These are phyloP conservation scores for Microplitis deprimator DNA, from an alignment of 2,888 invertebrate genomes.

Conservation along the genomic window DNA sequence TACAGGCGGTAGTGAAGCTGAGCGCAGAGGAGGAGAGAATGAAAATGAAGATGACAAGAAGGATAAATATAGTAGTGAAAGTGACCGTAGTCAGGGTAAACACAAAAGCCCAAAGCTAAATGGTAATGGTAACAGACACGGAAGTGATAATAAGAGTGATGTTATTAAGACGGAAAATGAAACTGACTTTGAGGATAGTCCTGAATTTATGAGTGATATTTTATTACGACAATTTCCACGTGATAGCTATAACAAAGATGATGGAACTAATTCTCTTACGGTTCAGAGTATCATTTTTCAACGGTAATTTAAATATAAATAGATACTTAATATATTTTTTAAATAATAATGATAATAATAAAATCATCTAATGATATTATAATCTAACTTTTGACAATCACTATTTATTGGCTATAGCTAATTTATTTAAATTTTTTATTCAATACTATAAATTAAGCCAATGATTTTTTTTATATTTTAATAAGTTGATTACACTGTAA, in stretches of 20 bases:
- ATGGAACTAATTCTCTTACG: slow-evolving; percentile 77
- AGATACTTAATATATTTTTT: neutral
- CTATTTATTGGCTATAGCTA: too few relatives aligned
- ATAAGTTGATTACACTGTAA: too few relatives aligned
- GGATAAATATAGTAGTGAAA: slow-evolving; percentile 34
- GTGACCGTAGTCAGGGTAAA: slow-evolving; percentile 29
- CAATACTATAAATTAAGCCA: too few relatives aligned
- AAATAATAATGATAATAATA: neutral
- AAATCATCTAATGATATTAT: too few relatives aligned
- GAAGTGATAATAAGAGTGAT: slow-evolving; percentile 51
- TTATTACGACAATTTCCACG: slow-evolving; percentile 71
- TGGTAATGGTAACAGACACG: slow-evolving; percentile 73
- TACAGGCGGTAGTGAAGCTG: slow-evolving; percentile 22
- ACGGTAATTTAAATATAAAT: slow-evolving; percentile 72
- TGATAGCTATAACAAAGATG: slow-evolving; percentile 67
- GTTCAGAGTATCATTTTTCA: slow-evolving; percentile 86
- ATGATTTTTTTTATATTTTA: too few relatives aligned
- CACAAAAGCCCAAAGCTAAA: slow-evolving; percentile 15
- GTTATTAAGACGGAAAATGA: slow-evolving; percentile 67
- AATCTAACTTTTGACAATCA: too few relatives aligned
- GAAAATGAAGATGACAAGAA: slow-evolving; percentile 31
- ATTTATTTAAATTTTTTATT: too few relatives aligned
- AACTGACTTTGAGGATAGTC: slow-evolving; percentile 74
- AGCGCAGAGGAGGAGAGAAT: slow-evolving; percentile 27
- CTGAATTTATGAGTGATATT: slow-evolving; percentile 71